Conservation (phyloP, 1,140 invertebrate genomes). For the Drosophila tristis region DNA sequence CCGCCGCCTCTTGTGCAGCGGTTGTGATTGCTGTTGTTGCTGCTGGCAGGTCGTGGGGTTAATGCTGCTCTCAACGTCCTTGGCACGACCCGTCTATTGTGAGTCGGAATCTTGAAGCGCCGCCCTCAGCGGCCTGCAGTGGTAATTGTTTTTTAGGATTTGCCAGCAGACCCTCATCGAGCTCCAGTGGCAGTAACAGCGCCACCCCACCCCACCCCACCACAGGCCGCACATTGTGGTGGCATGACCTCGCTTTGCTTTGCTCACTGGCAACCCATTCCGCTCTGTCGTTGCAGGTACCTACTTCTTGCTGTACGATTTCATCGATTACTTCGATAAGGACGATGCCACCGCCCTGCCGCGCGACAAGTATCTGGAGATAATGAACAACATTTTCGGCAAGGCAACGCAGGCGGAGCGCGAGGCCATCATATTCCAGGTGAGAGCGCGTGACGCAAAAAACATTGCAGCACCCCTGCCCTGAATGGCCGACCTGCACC, state of each 20-base stretch:
- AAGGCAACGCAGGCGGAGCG: slow-evolving; percentile 92
- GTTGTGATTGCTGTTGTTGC: slow-evolving; percentile 24
- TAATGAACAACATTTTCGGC: slow-evolving; percentile 94
- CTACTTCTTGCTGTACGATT: slow-evolving; percentile 96
- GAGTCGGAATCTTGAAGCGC: slow-evolving; percentile 51
- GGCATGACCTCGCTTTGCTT: slow-evolving; percentile 39
- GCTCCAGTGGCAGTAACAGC: slow-evolving; percentile 1
- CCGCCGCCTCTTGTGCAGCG: slow-evolving; percentile 8
- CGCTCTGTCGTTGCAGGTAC: slow-evolving; percentile 88
- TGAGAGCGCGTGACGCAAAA: slow-evolving; percentile 82
- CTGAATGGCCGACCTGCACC: too few relatives aligned
- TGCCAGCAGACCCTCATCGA: slow-evolving; percentile 27
- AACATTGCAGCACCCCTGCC: neutral
- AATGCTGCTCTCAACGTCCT: slow-evolving; percentile 72
- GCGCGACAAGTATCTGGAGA: slow-evolving; percentile 92
- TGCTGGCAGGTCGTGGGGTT: slow-evolving; percentile 57
- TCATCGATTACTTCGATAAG: slow-evolving; percentile 95
- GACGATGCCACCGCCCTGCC: slow-evolving; percentile 91
- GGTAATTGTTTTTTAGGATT: slow-evolving; percentile 73
- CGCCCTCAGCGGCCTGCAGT: slow-evolving; percentile 46
- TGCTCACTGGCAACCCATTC: slow-evolving; percentile 2
- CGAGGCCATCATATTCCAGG: slow-evolving; percentile 96
- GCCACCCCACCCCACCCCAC: neutral
- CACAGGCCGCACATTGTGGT: slow-evolving; percentile 33
- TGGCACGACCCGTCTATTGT: slow-evolving; percentile 74